Percentiles rank a stretch among this genome's conserved stretches.
phyloP scores from a whole-genome alignment of 2,113 vertebrate genomes.

The Thamnaconus septentrionalis region DNA sequence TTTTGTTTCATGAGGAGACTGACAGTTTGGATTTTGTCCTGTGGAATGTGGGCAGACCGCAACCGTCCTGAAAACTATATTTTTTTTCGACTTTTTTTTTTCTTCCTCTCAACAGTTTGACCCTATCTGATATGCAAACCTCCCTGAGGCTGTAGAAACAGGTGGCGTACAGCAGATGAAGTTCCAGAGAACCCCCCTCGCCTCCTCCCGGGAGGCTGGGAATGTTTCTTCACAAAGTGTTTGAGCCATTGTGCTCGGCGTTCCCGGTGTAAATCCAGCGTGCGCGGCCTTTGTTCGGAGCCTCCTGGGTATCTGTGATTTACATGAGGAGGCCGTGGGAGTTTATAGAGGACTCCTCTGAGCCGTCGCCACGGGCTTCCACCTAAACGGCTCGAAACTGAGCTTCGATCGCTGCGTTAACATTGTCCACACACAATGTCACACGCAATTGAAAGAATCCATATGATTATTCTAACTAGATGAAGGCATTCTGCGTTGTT shows the following conservation, averaged over 20 bases:
- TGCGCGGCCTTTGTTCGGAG: conserved; percentile 17
- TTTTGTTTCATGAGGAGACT: neutral
- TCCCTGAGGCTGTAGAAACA: conserved; percentile 4
- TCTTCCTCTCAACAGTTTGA: neutral
- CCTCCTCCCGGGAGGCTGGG: neutral
- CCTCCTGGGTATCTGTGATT: conserved; percentile 15
- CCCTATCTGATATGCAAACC: conserved; percentile 7
- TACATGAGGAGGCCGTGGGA: conserved; percentile 31
- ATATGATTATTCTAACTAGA: too few relatives aligned
- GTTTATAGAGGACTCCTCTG: neutral
- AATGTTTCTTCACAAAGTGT: conserved; percentile 31
- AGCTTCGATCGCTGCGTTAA: too few relatives aligned
- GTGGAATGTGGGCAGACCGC: conserved; percentile 34
- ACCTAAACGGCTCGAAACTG: too few relatives aligned
- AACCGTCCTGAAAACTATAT: neutral
- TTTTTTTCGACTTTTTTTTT: too few relatives aligned
- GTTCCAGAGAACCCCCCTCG: conserved; percentile 29
- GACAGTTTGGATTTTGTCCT: conserved; percentile 9
- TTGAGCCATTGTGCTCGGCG: conserved; percentile 23
- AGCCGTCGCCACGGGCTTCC: too few relatives aligned
- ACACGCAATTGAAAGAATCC: too few relatives aligned
- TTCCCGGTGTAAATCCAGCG: conserved; percentile 13
- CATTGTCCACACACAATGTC: too few relatives aligned
- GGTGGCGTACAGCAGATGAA: conserved; percentile 20
- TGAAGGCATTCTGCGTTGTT: too few relatives aligned